A percentile compares a stretch with the other conserved stretches of the same genome.
phyloP scores from a whole-genome alignment of 2,888 invertebrate genomes.

The Euphydryas editha region DNA sequence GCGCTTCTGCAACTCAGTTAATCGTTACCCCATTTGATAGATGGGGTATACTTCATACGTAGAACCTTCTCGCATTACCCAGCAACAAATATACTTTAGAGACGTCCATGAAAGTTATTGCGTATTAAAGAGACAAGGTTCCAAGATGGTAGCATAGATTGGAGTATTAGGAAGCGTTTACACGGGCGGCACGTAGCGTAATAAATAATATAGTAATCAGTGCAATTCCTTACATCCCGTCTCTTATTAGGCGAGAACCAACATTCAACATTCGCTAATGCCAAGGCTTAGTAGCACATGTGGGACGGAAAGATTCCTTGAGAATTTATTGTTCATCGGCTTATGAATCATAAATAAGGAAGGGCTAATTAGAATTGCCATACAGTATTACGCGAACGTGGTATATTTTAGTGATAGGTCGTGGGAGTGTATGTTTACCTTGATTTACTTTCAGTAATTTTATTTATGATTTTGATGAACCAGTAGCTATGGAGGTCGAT shows the following conservation, averaged over 20 bases:
- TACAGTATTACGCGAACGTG: constrained; percentile 50
- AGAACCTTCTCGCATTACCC: constrained; percentile 59
- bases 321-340: constrained; percentile 82
- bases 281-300: constrained; percentile 80
- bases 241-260: constrained; percentile 81
- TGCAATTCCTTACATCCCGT: constrained; percentile 82
- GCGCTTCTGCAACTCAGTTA: constrained; percentile 59
- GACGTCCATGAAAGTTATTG: constrained; percentile 13
- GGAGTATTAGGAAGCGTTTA: constrained; percentile 82
- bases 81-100: constrained; percentile 11
- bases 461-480: too few relatives aligned
- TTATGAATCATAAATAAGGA: constrained; percentile 83
- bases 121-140: constrained; percentile 59
- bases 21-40: constrained; percentile 74
- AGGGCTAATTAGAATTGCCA: constrained; percentile 79
- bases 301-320: constrained; percentile 78
- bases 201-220: constrained; percentile 84
- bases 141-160: constrained; percentile 65
- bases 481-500: too few relatives aligned
- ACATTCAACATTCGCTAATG: constrained; percentile 82
- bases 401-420: constrained; percentile 47
- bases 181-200: constrained; percentile 81
- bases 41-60: constrained; percentile 60
- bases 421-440: constrained; percentile 6
- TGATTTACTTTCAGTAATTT: constrained; percentile 1